Conservation (phyloP, 2,113 vertebrate species). For the Sebastes fasciatus region DNA sequence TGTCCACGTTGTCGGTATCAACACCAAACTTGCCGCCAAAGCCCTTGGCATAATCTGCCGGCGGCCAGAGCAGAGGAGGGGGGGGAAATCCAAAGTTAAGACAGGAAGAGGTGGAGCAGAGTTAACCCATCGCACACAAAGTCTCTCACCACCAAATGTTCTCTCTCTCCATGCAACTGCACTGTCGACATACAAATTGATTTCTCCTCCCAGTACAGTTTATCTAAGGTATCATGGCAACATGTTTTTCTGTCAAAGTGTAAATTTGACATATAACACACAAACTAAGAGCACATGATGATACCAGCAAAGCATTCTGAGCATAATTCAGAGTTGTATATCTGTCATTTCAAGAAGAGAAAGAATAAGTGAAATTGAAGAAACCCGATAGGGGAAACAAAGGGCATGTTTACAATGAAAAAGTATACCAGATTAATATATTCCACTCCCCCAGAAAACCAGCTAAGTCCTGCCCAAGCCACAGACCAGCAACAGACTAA, state of each 20-base stretch:
- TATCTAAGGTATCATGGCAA: too few relatives aligned
- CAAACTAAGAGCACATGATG: background rate
- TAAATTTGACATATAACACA: too few relatives aligned
- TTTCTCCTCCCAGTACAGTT: too few relatives aligned
- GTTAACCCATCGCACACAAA: background rate
- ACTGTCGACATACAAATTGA: background rate
- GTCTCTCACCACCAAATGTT: too few relatives aligned
- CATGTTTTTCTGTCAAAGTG: too few relatives aligned
- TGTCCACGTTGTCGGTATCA: conserved; percentile 96
- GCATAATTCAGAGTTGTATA: background rate
- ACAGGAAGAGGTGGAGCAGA: background rate
- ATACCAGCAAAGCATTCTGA: background rate
- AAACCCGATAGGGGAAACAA: too few relatives aligned
- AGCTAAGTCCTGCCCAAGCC: background rate
- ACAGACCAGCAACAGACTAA: background rate
- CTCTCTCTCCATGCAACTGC: background rate
- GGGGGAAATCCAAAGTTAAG: background rate
- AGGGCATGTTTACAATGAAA: too few relatives aligned
- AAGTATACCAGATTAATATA: too few relatives aligned
- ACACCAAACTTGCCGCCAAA: conserved; percentile 95
- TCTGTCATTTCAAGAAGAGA: background rate
- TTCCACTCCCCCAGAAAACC: too few relatives aligned
- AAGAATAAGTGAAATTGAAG: too few relatives aligned
- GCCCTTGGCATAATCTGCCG: conserved; percentile 92
- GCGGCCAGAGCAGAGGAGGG: background rate